Evolutionary conservation across 2,797 vertebrate genomes (phyloP).

Genomic region (Hydrocynus forskahlii): DNA sequence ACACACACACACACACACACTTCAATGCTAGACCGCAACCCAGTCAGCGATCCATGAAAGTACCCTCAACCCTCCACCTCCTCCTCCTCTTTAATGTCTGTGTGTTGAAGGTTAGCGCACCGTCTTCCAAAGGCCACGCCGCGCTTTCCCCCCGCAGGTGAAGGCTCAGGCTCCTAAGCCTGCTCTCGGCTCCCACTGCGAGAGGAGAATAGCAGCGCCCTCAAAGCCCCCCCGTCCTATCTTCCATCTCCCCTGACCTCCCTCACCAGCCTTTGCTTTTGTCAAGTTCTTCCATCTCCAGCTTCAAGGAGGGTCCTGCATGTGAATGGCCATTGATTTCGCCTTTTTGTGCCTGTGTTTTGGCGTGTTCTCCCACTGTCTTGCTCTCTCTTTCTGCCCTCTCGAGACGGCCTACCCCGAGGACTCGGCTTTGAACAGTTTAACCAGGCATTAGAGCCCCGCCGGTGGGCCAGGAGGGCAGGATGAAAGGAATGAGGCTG

Average conservation of each 20-base stretch:
- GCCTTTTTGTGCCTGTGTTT: conserved; percentile 43
- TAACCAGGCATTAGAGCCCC: conserved; percentile 71
- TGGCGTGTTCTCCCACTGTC: conserved; percentile 16
- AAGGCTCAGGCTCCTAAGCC: conserved; percentile 25
- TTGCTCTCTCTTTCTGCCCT: conserved; percentile 23
- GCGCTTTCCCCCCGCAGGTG: conserved; percentile 39
- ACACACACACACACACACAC: too few relatives aligned
- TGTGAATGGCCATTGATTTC: conserved; percentile 51
- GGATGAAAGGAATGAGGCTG: conserved; percentile 71
- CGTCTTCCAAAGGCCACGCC: conserved; percentile 53
- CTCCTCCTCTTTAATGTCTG: conserved; percentile 44
- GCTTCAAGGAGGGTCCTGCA: conserved; percentile 21
- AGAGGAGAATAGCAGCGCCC: conserved; percentile 41
- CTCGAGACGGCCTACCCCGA: conserved; percentile 45
- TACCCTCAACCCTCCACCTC: conserved; percentile 18
- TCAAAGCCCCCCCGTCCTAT: conserved; percentile 14
- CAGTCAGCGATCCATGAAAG: conserved; percentile 48
- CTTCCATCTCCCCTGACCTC: neutral
- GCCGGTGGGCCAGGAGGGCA: conserved; percentile 56
- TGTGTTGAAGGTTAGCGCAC: conserved; percentile 55
- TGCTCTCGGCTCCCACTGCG: conserved; percentile 33
- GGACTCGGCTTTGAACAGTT: conserved; percentile 73
- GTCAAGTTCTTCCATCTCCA: conserved; percentile 33
- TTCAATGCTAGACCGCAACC: neutral
- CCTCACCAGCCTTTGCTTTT: conserved; percentile 33